Base-by-base conservation (phyloP, 2,888 invertebrate genomes). In the Acanthococcus lagerstroemiae region DNA sequence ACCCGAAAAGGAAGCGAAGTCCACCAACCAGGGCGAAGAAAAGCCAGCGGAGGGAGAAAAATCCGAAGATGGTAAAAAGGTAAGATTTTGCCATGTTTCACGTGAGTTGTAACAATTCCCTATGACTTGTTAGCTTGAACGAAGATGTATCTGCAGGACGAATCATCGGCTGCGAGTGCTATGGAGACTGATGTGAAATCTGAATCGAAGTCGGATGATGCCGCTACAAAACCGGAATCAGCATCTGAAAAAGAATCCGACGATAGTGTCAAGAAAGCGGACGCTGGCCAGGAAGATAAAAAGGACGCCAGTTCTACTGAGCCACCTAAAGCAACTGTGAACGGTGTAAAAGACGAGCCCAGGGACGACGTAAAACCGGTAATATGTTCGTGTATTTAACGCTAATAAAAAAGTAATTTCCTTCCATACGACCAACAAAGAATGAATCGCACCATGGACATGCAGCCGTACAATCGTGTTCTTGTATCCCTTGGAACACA, bases 221-320 rank as follows among this genome's bases (percentile, higher is more conserved):
- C n/a, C n/a, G n/a, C n/a, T n/a, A n/a, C n/a, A n/a, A n/a, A n/a
- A n/a, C n/a, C n/a, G n/a, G n/a, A 63, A 63, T 22, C 54, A 3
- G 50, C 30, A 63, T 1, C 63, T 4, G 37, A 71, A 73, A 66
- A 72, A 72, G 57, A 73, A 73, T 52, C 56, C 65, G 1, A 68
- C 67, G 21, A 70, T 68, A 63, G 68, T 67, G 21, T 55, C 63
- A 67, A 70, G 67, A 72, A 73, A 45, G 69, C 58, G 21, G 69
- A 70, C 55, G 75, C 76, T 58, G 69, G 71, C 9, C 56, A 69
- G 44, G 73, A 70, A 65, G 70, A 72, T 56, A 67, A 70, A 27
- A 72, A 73, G 54, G 69, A 69, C 48, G 50, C 21, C 7, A 22
- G 22, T 9, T 2, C 22, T 3, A 15, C 21, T 9, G 24, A 48